Base-by-base conservation (phyloP, 2,888 invertebrate species). In the Dasysyrphus albostriatus region DNA sequence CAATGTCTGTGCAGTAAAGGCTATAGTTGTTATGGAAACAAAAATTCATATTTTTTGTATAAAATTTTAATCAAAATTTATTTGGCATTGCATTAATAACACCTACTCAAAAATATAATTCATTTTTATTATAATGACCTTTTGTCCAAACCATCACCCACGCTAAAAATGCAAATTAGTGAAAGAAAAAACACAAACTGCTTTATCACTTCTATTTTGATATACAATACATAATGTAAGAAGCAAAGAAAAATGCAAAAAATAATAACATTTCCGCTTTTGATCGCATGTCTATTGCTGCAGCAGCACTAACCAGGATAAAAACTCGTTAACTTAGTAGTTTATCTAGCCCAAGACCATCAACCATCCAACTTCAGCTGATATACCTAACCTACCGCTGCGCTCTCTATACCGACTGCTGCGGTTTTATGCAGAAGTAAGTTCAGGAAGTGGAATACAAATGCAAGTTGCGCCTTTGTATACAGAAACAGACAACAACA, bases 381-480 rank as follows among this genome's bases (percentile, higher is more conserved):
- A 24, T 24, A 39, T n/a, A 47, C 12, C 5, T 8, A 49, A 32
- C 32, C 32, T 49, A 44, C 32, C 16, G 32, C 63, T 44, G 16
- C 16, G 32, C 63, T 44, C 61, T 42, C 24, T 24, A 24, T 24
- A 24, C 24, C 6, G 29, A 49, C 16, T n/a, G 16, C 2, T 5
- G 44, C 47, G n/a, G 10, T 16, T 32, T 44, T 49, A 75, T 81
- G 76, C 65, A 80, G 51, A 80, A 80, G 65, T 76, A 44, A 75
- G 51, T 84, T 75, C 84, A 84, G 84, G 84, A 84, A 84, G 81
- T 81, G 51, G 51, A 67, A 75, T 69, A 54, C 63, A 69, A 34
- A 67, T 67, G 49, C 67, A 67, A 49, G 34, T 67, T 63, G 49
- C 65, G 32, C 47, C 61, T 56, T 54, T 34, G 70, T 65, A 24